A percentile compares a stretch with the other conserved stretches of the same genome.
Conservation (phyloP, 2,113 vertebrate genomes). For the Tapirus terrestris region DNA sequence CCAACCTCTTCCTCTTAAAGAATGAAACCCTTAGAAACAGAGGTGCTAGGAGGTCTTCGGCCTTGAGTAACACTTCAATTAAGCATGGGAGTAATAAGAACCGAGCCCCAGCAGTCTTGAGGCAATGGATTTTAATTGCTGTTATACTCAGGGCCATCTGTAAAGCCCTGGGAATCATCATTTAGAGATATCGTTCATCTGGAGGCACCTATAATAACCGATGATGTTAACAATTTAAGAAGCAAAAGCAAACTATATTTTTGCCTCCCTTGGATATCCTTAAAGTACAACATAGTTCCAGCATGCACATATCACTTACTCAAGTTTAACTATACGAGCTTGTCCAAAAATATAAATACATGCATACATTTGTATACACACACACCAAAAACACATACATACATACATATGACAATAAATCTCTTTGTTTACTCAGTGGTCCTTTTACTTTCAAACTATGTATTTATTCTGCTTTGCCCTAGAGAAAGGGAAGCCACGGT, state of each 20-base stretch:
- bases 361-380: neutral
- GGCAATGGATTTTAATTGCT: neutral
- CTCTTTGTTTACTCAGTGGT: neutral
- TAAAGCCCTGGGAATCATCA: neutral
- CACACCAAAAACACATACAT: neutral
- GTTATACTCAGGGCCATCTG: neutral
- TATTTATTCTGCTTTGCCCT: constrained; percentile 25
- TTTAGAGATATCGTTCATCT: neutral
- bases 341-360: neutral
- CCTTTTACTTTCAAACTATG: constrained; percentile 29
- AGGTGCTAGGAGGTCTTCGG: neutral
- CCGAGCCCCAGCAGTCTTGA: neutral
- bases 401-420: neutral
- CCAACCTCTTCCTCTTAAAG: neutral
- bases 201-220: neutral
- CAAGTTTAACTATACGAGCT: neutral
- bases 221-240: neutral
- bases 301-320: neutral
- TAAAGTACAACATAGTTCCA: neutral
- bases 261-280: neutral
- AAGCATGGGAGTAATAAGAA: neutral
- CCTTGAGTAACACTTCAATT: neutral
- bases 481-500: neutral
- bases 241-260: neutral
- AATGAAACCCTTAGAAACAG: neutral